Evolutionary conservation across 2,888 invertebrate species (phyloP).

Genomic region (Electrophaes corylata): DNA sequence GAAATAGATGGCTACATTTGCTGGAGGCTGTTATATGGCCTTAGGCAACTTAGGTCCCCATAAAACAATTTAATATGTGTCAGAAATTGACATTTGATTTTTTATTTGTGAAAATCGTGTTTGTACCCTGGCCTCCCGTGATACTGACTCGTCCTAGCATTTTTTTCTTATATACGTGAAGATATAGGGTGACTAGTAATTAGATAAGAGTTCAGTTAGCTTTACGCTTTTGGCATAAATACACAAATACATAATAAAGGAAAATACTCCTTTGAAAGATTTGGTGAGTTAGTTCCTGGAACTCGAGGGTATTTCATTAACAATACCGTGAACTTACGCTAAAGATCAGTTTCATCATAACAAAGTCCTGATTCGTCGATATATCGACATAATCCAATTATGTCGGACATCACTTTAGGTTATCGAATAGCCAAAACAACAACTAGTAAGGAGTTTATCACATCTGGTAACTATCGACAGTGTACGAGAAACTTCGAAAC

Average conservation of each 20-base stretch:
- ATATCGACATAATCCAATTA: background rate
- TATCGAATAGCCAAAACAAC: constrained; percentile 11
- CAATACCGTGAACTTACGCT: background rate
- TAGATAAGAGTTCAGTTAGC: too few relatives aligned
- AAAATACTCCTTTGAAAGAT: background rate
- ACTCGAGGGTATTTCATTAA: background rate
- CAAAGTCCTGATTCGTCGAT: background rate
- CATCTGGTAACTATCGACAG: constrained; percentile 15
- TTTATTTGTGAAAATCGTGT: too few relatives aligned
- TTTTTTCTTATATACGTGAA: too few relatives aligned
- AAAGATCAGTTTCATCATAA: background rate
- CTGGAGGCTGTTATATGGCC: constrained; percentile 2
- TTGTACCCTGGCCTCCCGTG: too few relatives aligned
- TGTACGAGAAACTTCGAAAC: constrained; percentile 17
- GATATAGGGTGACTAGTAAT: too few relatives aligned
- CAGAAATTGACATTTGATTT: too few relatives aligned
- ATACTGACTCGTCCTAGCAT: too few relatives aligned
- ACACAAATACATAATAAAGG: background rate
- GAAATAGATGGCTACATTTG: background rate
- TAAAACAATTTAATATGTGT: too few relatives aligned
- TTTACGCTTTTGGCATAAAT: background rate
- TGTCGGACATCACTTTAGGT: background rate
- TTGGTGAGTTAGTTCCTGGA: background rate
- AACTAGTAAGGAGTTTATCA: constrained; percentile 17
- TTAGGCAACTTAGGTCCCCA: too few relatives aligned